A percentile compares a stretch with the other conserved stretches of the same genome.
phyloP scores from a whole-genome alignment of 2,797 vertebrate species.

The Paratrypauchen microcephalus region DNA sequence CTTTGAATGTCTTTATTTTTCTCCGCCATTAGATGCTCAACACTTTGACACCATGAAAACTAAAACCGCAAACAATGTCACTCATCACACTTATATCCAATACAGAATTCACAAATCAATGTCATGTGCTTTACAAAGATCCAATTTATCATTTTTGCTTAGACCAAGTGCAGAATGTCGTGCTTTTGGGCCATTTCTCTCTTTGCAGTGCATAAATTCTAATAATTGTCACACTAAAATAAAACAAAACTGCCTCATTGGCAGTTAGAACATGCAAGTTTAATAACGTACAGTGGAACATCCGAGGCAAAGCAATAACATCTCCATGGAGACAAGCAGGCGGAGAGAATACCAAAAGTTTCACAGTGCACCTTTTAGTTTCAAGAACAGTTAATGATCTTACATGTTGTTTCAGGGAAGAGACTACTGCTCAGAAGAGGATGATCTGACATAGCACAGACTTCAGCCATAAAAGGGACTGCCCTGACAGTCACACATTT shows the following conservation, averaged over 20 bases:
- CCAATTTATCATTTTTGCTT: background rate
- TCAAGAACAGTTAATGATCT: background rate
- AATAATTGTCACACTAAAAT: too few species aligned
- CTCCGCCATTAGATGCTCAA: too few species aligned
- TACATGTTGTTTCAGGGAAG: conserved; percentile 79
- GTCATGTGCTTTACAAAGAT: background rate
- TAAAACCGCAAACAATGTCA: background rate
- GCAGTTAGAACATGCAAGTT: too few species aligned
- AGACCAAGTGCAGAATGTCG: background rate
- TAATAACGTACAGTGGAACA: background rate
- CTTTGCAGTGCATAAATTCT: background rate
- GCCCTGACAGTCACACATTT: conserved; percentile 8
- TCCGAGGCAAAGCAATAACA: background rate
- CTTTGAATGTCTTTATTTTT: too few species aligned
- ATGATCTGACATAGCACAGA: conserved; percentile 76
- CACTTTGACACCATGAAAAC: too few species aligned
- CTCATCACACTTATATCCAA: too few species aligned
- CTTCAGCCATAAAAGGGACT: conserved; percentile 22
- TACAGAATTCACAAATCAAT: too few species aligned
- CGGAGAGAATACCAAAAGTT: background rate
- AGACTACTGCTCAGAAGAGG: conserved; percentile 97
- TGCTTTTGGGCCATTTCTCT: background rate
- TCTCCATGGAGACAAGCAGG: background rate
- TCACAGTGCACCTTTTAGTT: background rate
- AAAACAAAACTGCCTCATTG: too few species aligned